A percentile compares a stretch with the other conserved stretches of the same genome.
Conservation (phyloP, 2,888 invertebrate genomes). For the Dorcus parallelipipedus region DNA sequence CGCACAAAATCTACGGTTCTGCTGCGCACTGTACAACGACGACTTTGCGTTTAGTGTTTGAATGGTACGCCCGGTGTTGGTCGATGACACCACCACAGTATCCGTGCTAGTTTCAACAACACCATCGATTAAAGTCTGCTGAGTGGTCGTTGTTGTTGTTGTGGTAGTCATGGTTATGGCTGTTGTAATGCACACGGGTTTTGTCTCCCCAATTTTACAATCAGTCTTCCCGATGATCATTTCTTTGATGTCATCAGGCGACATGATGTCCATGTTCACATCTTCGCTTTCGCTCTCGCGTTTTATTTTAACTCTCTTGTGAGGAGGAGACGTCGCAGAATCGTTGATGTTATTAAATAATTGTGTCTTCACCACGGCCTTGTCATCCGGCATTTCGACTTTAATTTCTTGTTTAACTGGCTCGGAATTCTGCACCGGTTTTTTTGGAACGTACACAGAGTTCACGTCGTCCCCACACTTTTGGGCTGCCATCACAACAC, state of each 20-base stretch:
- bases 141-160: constrained; percentile 46
- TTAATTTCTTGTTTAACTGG: constrained; percentile 29
- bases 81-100: constrained; percentile 44
- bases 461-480: constrained; percentile 55
- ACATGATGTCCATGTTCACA: constrained; percentile 43
- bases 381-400: constrained; percentile 34
- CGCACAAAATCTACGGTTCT: constrained; percentile 48
- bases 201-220: constrained; percentile 22
- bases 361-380: constrained; percentile 29
- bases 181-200: constrained; percentile 31
- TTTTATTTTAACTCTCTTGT: constrained; percentile 36
- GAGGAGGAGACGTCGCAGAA: constrained; percentile 13
- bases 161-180: constrained; percentile 45
- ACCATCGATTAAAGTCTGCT: constrained; percentile 49
- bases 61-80: constrained; percentile 37
- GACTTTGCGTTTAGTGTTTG: constrained; percentile 42
- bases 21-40: constrained; percentile 51
- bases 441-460: constrained; percentile 38
- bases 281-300: constrained; percentile 35
- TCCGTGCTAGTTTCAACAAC: constrained; percentile 51
- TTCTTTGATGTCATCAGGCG: constrained; percentile 42
- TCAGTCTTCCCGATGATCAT: constrained; percentile 37
- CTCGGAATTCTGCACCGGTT: constrained; percentile 7
- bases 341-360: constrained; percentile 19
- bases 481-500: constrained; percentile 60